A percentile compares a stretch with the other conserved stretches of the same genome.
Conservation (phyloP, 2,113 vertebrate species). For the Misgurnus mizolepis region DNA sequence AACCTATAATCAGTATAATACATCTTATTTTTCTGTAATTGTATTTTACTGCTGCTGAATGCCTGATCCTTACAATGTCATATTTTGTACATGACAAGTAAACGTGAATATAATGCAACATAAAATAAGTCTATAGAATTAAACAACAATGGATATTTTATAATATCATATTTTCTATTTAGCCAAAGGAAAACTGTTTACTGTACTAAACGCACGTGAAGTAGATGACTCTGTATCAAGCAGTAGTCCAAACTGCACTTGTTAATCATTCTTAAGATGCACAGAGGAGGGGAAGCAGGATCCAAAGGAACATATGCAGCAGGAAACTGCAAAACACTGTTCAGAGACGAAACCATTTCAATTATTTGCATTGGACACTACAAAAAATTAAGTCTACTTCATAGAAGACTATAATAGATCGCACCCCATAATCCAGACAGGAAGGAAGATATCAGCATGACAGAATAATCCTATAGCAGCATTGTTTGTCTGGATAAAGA, state of each 20-base stretch:
- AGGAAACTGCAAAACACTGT: constrained; percentile 86
- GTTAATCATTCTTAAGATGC: constrained; percentile 78
- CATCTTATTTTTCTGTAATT: too few relatives aligned
- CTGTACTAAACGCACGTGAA: constrained; percentile 72
- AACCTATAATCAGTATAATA: background rate
- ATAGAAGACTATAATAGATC: constrained; percentile 11
- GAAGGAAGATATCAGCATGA: constrained; percentile 79
- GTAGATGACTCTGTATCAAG: constrained; percentile 81
- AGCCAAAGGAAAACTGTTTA: background rate
- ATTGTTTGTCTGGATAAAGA: constrained; percentile 55
- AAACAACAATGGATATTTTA: background rate
- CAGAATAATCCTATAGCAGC: constrained; percentile 84
- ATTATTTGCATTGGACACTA: background rate
- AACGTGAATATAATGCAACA: background rate
- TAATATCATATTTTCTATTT: background rate
- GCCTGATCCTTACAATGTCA: too few relatives aligned
- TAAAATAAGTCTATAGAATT: background rate
- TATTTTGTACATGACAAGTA: too few relatives aligned
- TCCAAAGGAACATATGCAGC: constrained; percentile 89
- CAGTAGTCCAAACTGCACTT: constrained; percentile 80
- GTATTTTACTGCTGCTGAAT: too few relatives aligned
- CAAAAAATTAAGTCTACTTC: background rate
- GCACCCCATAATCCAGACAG: constrained; percentile 92
- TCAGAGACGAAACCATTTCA: background rate
- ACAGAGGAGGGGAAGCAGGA: constrained; percentile 77